Evolutionary conservation across 1,140 invertebrate genomes (phyloP).

Genomic region (Zaprionus tsacasi): DNA sequence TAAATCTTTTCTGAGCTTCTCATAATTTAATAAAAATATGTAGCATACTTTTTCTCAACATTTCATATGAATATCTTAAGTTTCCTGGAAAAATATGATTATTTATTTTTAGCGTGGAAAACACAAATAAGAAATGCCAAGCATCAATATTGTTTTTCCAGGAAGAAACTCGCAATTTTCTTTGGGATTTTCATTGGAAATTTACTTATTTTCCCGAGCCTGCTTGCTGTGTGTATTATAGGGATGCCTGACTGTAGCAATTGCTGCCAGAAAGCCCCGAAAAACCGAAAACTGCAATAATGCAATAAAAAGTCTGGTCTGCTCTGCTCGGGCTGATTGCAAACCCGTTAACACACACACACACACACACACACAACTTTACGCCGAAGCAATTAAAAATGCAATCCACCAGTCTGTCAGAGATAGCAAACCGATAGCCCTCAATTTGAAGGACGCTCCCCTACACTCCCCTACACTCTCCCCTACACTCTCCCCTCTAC

Average conservation of each 20-base stretch:
- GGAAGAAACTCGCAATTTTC: not conserved
- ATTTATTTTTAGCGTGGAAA: no score
- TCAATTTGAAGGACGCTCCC: conserved; percentile 14
- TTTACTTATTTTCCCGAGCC: not conserved
- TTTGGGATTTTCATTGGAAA: not conserved
- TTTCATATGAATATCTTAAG: not conserved
- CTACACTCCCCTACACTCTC: not conserved
- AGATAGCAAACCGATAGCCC: conserved; percentile 4
- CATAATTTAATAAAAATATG: no score
- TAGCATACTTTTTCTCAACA: not conserved
- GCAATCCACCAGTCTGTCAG: conserved; percentile 34
- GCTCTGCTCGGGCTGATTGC: not conserved
- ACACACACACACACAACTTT: conserved; percentile 45
- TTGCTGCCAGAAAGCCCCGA: not conserved
- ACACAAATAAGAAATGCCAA: no score
- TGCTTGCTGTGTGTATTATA: not conserved
- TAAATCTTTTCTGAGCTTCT: no score
- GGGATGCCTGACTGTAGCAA: not conserved
- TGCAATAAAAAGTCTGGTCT: conserved; percentile 20
- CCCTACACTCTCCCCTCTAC: not conserved
- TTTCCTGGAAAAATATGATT: no score
- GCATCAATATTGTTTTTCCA: no score
- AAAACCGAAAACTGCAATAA: conserved; percentile 34
- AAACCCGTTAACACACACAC: conserved; percentile 45
- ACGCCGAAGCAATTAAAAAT: conserved; percentile 67